These are phyloP conservation scores for Aspiorhynchus laticeps DNA, from an alignment of 2,113 vertebrate species.

Conservation along the genomic window DNA sequence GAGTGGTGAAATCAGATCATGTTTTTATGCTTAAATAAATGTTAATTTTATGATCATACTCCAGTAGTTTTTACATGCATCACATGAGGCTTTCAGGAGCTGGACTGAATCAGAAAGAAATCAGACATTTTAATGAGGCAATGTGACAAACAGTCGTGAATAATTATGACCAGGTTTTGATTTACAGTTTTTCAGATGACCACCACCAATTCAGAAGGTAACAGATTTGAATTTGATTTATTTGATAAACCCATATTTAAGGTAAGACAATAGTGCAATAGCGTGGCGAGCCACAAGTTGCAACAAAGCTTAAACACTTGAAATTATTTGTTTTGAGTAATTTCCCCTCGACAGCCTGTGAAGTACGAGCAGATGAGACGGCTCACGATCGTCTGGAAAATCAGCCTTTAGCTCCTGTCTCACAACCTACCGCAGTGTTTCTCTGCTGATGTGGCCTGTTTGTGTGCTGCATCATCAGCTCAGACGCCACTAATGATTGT, in stretches of 20 bases:
- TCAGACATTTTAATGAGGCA: not conserved
- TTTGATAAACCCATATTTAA: too few relatives aligned
- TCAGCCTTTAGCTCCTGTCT: constrained; percentile 41
- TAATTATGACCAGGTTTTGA: not conserved
- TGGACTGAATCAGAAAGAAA: not conserved
- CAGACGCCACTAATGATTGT: constrained; percentile 19
- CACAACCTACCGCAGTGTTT: not conserved
- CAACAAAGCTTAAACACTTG: constrained; percentile 16
- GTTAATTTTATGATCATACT: not conserved
- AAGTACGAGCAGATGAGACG: constrained; percentile 54
- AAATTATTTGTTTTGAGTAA: constrained; percentile 23
- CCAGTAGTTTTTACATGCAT: not conserved
- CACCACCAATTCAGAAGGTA: not conserved
- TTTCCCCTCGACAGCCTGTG: constrained; percentile 47
- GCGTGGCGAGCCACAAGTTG: not conserved
- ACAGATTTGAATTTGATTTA: not conserved
- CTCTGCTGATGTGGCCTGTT: constrained; percentile 23
- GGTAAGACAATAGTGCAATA: not conserved
- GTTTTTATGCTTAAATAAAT: not conserved
- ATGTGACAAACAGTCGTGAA: not conserved
- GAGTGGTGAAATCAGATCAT: not conserved
- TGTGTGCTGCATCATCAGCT: constrained; percentile 9
- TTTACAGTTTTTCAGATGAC: not conserved
- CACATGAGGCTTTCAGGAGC: not conserved
- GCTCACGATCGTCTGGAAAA: constrained; percentile 56